A percentile compares a stretch with the other conserved stretches of the same genome.
Conservation (phyloP, 2,113 vertebrate genomes). For the Rhinichthys klamathensis region DNA sequence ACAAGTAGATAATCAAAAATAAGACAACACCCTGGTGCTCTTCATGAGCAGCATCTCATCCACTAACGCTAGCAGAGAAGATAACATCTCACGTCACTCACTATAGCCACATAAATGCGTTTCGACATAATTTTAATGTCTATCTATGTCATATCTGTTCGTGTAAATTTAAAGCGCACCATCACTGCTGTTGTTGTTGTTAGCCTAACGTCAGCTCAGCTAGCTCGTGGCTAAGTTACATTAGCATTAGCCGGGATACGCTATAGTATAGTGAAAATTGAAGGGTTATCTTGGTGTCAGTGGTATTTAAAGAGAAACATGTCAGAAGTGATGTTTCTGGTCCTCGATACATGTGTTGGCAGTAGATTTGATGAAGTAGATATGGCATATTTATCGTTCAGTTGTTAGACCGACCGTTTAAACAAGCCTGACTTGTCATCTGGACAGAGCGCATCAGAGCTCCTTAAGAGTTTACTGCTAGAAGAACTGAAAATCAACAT, state of each 20-base stretch:
- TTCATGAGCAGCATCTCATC: neutral
- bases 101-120: neutral
- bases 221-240: conserved; percentile 27
- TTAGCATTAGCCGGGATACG: neutral
- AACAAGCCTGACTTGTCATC: neutral
- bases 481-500: neutral
- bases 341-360: neutral
- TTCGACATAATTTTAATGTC: neutral
- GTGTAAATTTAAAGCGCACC: neutral
- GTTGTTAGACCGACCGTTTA: neutral
- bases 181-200: conserved; percentile 15
- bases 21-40: conserved; percentile 22
- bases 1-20: neutral
- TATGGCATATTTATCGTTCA: neutral
- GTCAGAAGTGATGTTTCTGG: neutral
- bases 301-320: neutral
- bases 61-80: neutral
- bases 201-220: conserved; percentile 16
- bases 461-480: conserved; percentile 22
- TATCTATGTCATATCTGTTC: neutral
- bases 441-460: neutral
- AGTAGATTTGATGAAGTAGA: neutral
- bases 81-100: neutral
- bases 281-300: neutral
- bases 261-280: neutral